These are phyloP conservation scores for Mixornis gularis DNA, from an alignment of 2,113 vertebrate species.

Conservation along the genomic window DNA sequence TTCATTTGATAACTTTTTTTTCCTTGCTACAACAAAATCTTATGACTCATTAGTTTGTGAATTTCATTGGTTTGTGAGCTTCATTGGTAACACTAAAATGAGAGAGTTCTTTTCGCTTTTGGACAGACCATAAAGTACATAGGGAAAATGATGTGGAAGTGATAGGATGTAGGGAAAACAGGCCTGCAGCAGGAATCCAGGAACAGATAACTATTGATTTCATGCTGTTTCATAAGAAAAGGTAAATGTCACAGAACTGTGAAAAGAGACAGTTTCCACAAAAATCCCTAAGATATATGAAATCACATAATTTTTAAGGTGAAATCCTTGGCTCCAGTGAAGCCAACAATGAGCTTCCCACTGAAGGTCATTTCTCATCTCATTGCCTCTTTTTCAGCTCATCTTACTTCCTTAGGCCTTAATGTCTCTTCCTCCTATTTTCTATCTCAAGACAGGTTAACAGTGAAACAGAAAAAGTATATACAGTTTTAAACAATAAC, in stretches of 20 bases:
- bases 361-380: neutral
- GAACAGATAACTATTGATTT: neutral
- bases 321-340: neutral
- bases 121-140: neutral
- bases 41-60: neutral
- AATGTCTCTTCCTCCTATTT: neutral
- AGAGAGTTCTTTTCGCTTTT: neutral
- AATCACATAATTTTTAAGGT: neutral
- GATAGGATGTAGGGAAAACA: neutral
- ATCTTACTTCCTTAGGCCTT: neutral
- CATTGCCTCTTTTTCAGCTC: neutral
- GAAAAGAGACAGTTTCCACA: neutral
- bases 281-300: neutral
- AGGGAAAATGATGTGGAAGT: neutral
- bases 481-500: neutral
- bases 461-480: neutral
- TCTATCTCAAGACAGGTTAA: neutral
- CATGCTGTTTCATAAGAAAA: neutral
- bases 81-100: neutral
- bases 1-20: neutral
- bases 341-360: neutral
- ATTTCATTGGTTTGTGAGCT: neutral
- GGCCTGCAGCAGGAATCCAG: neutral
- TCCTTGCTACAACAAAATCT: neutral
- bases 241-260: neutral